Base-by-base conservation (phyloP, 2,888 invertebrate species). In the Aspidiotus destructor region DNA sequence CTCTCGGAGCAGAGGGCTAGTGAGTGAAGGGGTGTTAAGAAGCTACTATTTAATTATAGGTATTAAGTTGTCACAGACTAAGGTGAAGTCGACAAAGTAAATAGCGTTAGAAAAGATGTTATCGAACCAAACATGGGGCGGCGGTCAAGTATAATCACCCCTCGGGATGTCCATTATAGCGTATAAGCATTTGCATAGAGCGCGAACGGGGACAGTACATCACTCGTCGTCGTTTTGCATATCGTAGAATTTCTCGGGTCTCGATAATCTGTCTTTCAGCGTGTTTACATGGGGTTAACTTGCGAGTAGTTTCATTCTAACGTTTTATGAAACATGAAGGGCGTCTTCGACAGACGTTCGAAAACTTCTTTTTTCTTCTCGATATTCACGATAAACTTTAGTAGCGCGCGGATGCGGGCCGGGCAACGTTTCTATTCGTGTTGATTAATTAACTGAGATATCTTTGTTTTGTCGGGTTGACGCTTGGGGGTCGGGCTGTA, bases 21-120 rank as follows among this genome's bases (percentile, higher is more conserved):
- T 16, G 55, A 55, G 55, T 5, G 55, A 44, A 58, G 67, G 67
- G 67, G 67, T 67, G 67, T 67, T 67, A 67, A 58, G 67, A 67
- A 67, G 67, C 60, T 52, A 67, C 67, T 67, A 67, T 67, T 67
- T 67, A 67, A 67, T 67, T 67, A 67, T 67, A 67, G 67, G 67
- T 67, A 67, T 67, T 67, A 67, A 67, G 67, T 67, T 67, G 67
- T 67, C 67, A 67, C 42, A 60, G 52, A 67, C 60, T 28, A 28
- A 67, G 67, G 67, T 67, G 67, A 52, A 67, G 60, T 48, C 17
- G 40, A 67, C 67, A 67, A 67, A 67, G 67, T 67, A 67, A 67
- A 67, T 67, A 67, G 67, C 67, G 67, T 67, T 60, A 67, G 67
- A 67, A 67, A 44, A 58, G 67, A 67, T 67, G 67, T 67, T 67